Conservation (phyloP, 2,888 invertebrate genomes). For the Phaonia tiefii region DNA sequence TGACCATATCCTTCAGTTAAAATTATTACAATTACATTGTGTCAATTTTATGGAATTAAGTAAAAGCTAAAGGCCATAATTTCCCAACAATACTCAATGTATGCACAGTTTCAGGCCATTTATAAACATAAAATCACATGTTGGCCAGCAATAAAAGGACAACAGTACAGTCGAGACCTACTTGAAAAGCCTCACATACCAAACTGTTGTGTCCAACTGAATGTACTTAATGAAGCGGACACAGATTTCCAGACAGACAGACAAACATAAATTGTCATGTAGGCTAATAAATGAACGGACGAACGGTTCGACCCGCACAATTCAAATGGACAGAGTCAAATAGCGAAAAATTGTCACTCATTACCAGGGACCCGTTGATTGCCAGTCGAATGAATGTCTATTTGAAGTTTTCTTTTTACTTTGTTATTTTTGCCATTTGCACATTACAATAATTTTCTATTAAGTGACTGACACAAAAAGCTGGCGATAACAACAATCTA, state of each 20-base stretch:
- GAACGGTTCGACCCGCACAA: too few relatives aligned
- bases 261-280: too few relatives aligned
- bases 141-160: too few relatives aligned
- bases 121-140: too few relatives aligned
- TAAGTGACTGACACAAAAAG: slow-evolving; percentile 17
- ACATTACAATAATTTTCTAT: slow-evolving; percentile 19
- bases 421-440: background rate
- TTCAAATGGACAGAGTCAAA: slow-evolving; percentile 4
- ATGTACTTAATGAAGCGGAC: too few relatives aligned
- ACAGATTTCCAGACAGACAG: too few relatives aligned
- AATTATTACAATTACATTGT: background rate
- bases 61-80: slow-evolving; percentile 3
- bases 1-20: background rate
- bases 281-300: too few relatives aligned
- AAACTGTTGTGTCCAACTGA: too few relatives aligned
- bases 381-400: background rate
- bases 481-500: background rate
- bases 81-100: background rate
- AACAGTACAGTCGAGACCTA: too few relatives aligned
- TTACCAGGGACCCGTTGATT: background rate
- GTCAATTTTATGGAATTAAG: slow-evolving; percentile 11
- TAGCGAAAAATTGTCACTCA: slow-evolving; percentile 24
- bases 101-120: too few relatives aligned
- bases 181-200: too few relatives aligned
- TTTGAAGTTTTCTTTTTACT: background rate